These are phyloP conservation scores for Phrynosoma platyrhinos DNA, from an alignment of 2,113 vertebrate genomes.

Conservation along the genomic window DNA sequence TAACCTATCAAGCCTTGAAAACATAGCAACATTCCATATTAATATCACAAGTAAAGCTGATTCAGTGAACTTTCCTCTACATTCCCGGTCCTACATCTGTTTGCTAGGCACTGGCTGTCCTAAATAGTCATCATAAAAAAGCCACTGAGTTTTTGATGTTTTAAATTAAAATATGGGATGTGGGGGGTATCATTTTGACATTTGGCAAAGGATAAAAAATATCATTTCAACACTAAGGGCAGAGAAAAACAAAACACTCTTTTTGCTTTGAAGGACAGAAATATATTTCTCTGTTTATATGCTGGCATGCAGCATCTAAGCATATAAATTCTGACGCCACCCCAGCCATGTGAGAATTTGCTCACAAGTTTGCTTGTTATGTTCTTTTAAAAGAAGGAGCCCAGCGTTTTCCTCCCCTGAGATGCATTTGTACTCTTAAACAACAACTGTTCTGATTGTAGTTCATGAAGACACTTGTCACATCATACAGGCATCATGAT, in stretches of 20 bases:
- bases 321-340: background rate
- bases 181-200: background rate
- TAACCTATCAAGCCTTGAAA: background rate
- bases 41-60: background rate
- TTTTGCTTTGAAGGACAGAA: constrained; percentile 8
- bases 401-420: background rate
- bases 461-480: background rate
- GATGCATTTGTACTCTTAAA: background rate
- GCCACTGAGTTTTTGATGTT: constrained; percentile 5
- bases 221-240: background rate
- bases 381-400: background rate
- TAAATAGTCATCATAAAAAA: constrained; percentile 4
- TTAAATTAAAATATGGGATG: background rate
- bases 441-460: background rate
- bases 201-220: constrained; percentile 35
- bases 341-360: background rate
- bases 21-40: background rate
- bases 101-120: constrained; percentile 6
- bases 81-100: constrained; percentile 16
- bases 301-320: background rate
- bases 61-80: constrained; percentile 24
- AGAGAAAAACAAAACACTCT: too few relatives aligned
- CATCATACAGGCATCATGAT: background rate
- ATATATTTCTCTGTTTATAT: background rate
- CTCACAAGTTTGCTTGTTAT: background rate